Base-by-base conservation (phyloP, 2,797 vertebrate species). In the Gastrophryne carolinensis region DNA sequence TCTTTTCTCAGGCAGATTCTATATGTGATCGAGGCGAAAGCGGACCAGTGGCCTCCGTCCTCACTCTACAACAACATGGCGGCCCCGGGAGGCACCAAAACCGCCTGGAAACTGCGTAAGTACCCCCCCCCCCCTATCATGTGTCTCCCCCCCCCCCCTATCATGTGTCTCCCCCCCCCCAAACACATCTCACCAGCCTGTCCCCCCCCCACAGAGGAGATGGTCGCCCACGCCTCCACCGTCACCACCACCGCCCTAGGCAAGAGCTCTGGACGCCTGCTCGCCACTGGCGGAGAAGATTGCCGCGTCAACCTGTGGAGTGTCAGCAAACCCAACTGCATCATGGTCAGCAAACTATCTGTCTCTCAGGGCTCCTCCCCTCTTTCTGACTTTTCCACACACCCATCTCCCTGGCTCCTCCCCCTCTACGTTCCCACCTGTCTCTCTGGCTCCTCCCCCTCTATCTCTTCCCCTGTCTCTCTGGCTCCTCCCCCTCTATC, bases 341-440 rank as follows among this genome's bases (percentile, higher is more conserved):
- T 99, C 83, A 98, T 99, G 96, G 97, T 99, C 87, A 91, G 91
- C n/a, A n/a, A n/a, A n/a, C n/a, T n/a, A n/a, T n/a, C n/a, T n/a
- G n/a, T n/a, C n/a, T n/a, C n/a, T n/a, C n/a, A n/a, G n/a, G n/a
- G n/a, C n/a, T n/a, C n/a, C n/a, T n/a, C n/a, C n/a, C n/a, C n/a
- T n/a, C n/a, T n/a, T n/a, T n/a, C n/a, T n/a, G n/a, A n/a, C n/a
- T n/a, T n/a, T n/a, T n/a, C n/a, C n/a, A n/a, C n/a, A n/a, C n/a
- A n/a, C n/a, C n/a, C n/a, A n/a, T n/a, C n/a, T n/a, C n/a, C n/a
- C n/a, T n/a, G n/a, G n/a, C n/a, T n/a, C n/a, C n/a, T n/a, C n/a
- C n/a, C n/a, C n/a, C n/a, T n/a, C n/a, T n/a, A n/a, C n/a, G n/a
- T n/a, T n/a, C n/a, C n/a, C n/a, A n/a, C n/a, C n/a, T n/a, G n/a